Conservation (phyloP, 2,888 invertebrate species). For the Bembecia ichneumoniformis region DNA sequence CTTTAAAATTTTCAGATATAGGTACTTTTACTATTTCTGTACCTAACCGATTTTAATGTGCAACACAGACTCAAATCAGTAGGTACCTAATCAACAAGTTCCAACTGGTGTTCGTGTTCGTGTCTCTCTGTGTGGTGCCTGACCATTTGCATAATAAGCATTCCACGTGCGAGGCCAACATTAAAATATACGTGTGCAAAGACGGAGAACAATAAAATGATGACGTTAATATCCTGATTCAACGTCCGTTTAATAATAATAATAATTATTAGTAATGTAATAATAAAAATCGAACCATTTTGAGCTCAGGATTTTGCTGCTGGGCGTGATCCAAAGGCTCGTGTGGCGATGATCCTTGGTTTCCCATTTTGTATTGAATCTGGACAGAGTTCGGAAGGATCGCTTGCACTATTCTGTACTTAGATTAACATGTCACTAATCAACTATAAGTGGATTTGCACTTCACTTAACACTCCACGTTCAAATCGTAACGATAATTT, state of each 20-base stretch:
- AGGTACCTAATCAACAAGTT: too few species aligned
- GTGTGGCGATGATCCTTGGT: slow-evolving; percentile 86
- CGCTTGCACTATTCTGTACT: slow-evolving; percentile 19
- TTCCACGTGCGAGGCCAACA: background rate
- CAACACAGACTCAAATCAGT: too few species aligned
- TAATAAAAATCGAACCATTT: slow-evolving; percentile 46
- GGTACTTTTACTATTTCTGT: too few species aligned
- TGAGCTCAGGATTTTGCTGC: slow-evolving; percentile 58
- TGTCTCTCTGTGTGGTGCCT: background rate
- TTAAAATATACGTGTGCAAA: background rate
- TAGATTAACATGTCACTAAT: slow-evolving; percentile 11
- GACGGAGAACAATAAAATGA: slow-evolving; percentile 8
- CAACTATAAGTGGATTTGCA: slow-evolving; percentile 14
- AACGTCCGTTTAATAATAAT: background rate
- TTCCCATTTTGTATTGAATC: slow-evolving; percentile 75
- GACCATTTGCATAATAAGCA: background rate
- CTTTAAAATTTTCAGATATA: too few species aligned
- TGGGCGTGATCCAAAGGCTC: slow-evolving; percentile 83
- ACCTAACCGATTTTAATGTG: too few species aligned
- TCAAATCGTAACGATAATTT: background rate
- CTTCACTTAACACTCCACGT: slow-evolving; percentile 1
- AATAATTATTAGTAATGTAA: slow-evolving; percentile 7
- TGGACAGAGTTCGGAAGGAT: slow-evolving; percentile 15
- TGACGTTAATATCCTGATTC: slow-evolving; percentile 4
- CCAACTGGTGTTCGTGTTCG: too few species aligned